These are phyloP conservation scores for Phaethon lepturus DNA, from an alignment of 2,113 vertebrate species.

Conservation along the genomic window DNA sequence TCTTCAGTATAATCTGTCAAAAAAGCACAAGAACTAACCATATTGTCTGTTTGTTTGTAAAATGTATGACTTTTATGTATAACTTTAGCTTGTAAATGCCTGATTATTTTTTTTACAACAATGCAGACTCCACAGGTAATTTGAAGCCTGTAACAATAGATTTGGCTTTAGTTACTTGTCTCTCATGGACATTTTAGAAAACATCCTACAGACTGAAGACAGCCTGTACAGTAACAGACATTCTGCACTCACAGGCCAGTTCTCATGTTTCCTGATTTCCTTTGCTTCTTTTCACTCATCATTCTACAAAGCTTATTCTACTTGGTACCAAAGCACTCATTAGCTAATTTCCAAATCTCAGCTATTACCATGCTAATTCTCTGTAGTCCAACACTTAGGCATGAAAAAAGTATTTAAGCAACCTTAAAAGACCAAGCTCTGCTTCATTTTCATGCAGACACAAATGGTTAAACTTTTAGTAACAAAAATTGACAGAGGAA, in stretches of 20 bases:
- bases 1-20: neutral
- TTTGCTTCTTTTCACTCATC: neutral
- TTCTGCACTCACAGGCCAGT: neutral
- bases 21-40: neutral
- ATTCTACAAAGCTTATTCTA: neutral
- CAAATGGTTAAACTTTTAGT: neutral
- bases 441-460: neutral
- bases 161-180: neutral
- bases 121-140: neutral
- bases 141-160: neutral
- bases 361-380: neutral
- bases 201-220: neutral
- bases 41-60: neutral
- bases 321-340: neutral
- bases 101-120: neutral
- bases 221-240: neutral
- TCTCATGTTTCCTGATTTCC: neutral
- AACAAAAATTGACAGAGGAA: constrained; percentile 11
- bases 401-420: neutral
- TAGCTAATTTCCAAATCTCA: neutral
- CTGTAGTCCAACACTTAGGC: neutral
- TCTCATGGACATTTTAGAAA: neutral
- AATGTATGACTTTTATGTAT: neutral
- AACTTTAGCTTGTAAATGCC: neutral
- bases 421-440: neutral